Percentiles rank a stretch among this genome's conserved stretches.
These are phyloP conservation scores for Danaus plexippus DNA, from an alignment of 1,140 invertebrate species.

Conservation along the genomic window DNA sequence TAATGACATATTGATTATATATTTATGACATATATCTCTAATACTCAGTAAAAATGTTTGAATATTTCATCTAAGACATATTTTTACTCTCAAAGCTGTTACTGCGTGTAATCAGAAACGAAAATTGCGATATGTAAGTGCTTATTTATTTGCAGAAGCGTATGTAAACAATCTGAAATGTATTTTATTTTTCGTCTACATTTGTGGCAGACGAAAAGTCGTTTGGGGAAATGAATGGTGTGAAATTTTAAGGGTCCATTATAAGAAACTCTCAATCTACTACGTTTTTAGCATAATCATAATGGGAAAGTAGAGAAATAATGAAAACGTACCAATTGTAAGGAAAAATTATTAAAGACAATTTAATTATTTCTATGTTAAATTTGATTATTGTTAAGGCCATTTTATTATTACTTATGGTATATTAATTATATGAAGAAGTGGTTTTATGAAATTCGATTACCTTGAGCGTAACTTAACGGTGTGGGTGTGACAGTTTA, in stretches of 20 bases:
- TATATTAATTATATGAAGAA: too few relatives aligned
- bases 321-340: not conserved
- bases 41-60: too few relatives aligned
- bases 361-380: too few relatives aligned
- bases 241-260: constrained; percentile 10
- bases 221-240: constrained; percentile 22
- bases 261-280: constrained; percentile 22
- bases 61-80: too few relatives aligned
- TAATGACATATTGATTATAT: too few relatives aligned
- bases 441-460: too few relatives aligned
- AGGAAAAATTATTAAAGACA: too few relatives aligned
- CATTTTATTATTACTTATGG: too few relatives aligned
- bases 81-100: constrained; percentile 10
- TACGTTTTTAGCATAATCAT: constrained; percentile 23
- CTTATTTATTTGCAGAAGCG: constrained; percentile 28
- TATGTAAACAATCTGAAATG: constrained; percentile 27
- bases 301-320: constrained; percentile 15
- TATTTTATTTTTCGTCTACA: constrained; percentile 19
- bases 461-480: not conserved
- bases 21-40: too few relatives aligned
- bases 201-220: constrained; percentile 14
- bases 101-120: constrained; percentile 31
- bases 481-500: constrained; percentile 6
- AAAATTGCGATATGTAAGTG: constrained; percentile 28
- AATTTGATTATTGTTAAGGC: too few relatives aligned